Conservation (phyloP, 2,888 invertebrate species). For the Camponotus fellah region DNA sequence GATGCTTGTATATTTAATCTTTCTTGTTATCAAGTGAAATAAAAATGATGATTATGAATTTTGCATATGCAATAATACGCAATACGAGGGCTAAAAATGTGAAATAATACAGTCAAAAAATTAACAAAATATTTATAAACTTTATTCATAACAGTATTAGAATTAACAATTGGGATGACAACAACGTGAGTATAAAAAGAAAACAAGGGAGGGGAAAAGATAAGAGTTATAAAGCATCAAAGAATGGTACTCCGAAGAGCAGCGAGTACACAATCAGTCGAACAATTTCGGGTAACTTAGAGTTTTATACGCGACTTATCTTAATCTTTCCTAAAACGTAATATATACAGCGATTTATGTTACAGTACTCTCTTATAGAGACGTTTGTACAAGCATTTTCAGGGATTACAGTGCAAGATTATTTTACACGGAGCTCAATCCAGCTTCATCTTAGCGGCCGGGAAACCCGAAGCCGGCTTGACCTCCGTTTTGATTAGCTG, state of each 20-base stretch:
- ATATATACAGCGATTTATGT: conserved; percentile 84
- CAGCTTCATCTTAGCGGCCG: conserved; percentile 66
- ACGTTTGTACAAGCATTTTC: conserved; percentile 76
- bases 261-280: conserved; percentile 79
- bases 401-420: conserved; percentile 33
- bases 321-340: conserved; percentile 69
- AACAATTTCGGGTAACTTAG: conserved; percentile 63
- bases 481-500: conserved; percentile 73
- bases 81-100: conserved; percentile 42
- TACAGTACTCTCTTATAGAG: conserved; percentile 74
- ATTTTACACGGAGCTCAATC: conserved; percentile 10
- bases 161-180: conserved; percentile 82
- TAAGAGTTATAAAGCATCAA: conserved; percentile 39
- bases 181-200: conserved; percentile 77
- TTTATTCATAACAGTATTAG: conserved; percentile 84
- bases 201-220: conserved; percentile 44
- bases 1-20: background rate
- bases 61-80: conserved; percentile 12
- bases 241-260: conserved; percentile 40
- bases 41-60: background rate
- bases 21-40: background rate
- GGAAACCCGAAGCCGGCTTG: conserved; percentile 75
- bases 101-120: conserved; percentile 37
- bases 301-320: conserved; percentile 70
- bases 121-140: conserved; percentile 83